A percentile compares a stretch with the other conserved stretches of the same genome.
phyloP scores from a whole-genome alignment of 1,140 invertebrate species.

The Euura saliciscinereae region DNA sequence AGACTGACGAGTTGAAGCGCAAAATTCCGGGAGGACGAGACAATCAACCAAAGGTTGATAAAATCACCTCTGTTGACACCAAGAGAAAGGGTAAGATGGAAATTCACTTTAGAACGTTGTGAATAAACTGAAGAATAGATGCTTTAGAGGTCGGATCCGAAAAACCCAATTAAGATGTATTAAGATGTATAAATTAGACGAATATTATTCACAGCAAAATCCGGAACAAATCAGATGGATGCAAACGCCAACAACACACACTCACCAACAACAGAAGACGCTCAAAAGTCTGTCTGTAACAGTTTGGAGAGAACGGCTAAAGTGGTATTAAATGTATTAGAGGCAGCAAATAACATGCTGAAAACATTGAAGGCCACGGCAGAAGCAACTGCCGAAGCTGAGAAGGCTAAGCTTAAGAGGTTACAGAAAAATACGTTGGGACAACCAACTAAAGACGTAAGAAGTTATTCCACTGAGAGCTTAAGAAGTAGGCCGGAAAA shows the following conservation, averaged over 20 bases:
- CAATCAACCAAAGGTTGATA: too few relatives aligned
- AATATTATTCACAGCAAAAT: not conserved
- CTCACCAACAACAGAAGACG: not conserved
- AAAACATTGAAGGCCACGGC: not conserved
- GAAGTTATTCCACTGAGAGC: not conserved
- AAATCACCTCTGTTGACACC: too few relatives aligned
- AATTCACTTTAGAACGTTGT: too few relatives aligned
- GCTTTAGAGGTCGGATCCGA: not conserved
- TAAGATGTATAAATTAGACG: not conserved
- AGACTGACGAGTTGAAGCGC: too few relatives aligned
- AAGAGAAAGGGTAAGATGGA: too few relatives aligned
- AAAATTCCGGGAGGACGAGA: too few relatives aligned
- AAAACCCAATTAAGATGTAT: not conserved
- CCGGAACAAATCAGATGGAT: not conserved
- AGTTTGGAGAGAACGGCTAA: not conserved
- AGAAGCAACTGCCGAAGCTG: not conserved
- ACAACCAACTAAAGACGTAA: not conserved
- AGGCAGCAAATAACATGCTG: conserved; percentile 1
- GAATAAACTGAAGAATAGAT: not conserved
- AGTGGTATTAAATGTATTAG: not conserved
- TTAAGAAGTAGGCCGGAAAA: not conserved
- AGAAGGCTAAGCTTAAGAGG: not conserved
- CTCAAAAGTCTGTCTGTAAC: not conserved
- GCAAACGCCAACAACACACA: not conserved
- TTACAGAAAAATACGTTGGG: not conserved